Conservation (phyloP, 37 sponge, comb jelly and placozoan genomes). For the Haliclona indistincta region DNA sequence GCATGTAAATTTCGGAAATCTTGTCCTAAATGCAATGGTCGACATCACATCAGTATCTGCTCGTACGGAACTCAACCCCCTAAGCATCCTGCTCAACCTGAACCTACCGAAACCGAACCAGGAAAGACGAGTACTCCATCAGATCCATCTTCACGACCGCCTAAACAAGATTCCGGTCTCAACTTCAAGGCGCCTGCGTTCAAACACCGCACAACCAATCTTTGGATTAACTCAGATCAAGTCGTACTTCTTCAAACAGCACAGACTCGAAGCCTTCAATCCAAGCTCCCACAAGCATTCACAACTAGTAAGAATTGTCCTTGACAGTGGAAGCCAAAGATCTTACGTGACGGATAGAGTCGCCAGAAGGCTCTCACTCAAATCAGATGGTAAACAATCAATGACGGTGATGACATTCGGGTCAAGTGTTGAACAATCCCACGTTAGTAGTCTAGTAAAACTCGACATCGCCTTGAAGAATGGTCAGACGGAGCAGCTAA, state of each 20-base stretch:
- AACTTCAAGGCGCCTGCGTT: too few relatives aligned
- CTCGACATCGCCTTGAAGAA: conserved; percentile 25
- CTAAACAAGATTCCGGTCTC: too few relatives aligned
- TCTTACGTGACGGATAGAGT: conserved; percentile 21
- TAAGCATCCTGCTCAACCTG: too few relatives aligned
- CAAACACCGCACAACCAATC: too few relatives aligned
- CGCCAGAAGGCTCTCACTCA: background rate
- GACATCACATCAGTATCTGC: conserved; percentile 44
- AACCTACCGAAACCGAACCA: too few relatives aligned
- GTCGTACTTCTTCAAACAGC: conserved; percentile 23
- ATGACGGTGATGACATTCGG: conserved; percentile 30
- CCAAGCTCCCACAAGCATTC: background rate
- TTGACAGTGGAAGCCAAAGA: conserved; percentile 33
- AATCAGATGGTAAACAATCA: background rate
- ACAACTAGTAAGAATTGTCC: background rate
- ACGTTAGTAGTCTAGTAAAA: conserved; percentile 29
- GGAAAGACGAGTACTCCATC: too few relatives aligned
- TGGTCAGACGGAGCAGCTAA: background rate
- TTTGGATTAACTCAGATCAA: too few relatives aligned
- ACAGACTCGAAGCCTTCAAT: background rate
- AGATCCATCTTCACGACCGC: too few relatives aligned
- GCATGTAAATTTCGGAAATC: conserved; percentile 20
- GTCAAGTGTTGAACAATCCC: conserved; percentile 17
- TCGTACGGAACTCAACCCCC: too few relatives aligned
- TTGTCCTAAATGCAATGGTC: conserved; percentile 25